Percentiles rank a stretch among this genome's conserved stretches.
phyloP scores from a whole-genome alignment of 92 coral and sea anemone genomes.

The Epizoanthus rinbou region DNA sequence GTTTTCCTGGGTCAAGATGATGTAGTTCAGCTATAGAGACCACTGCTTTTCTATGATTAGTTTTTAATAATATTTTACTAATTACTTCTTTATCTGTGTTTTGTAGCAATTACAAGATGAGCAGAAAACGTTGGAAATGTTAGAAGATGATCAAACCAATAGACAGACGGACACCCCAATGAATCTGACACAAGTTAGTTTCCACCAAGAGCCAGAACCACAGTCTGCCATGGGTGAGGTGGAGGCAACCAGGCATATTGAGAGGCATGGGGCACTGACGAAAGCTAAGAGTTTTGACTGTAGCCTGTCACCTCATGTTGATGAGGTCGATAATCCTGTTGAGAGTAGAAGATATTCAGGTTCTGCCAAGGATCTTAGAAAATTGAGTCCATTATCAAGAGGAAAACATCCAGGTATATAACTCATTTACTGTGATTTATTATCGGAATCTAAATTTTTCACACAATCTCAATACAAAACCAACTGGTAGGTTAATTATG shows the following conservation, averaged over 20 bases:
- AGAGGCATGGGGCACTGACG: not conserved
- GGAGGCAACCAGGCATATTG: not conserved
- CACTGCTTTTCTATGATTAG: too few species aligned
- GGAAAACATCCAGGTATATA: conserved; percentile 18
- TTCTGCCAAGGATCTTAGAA: conserved; percentile 22
- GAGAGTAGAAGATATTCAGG: not conserved
- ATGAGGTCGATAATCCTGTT: not conserved
- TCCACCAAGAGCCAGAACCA: not conserved
- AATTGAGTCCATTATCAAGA: not conserved
- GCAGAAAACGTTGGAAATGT: not conserved
- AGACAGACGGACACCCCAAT: not conserved
- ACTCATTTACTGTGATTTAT: too few species aligned
- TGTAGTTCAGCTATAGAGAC: too few species aligned
- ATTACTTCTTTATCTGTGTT: not conserved
- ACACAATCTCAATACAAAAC: too few species aligned
- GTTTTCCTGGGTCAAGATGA: too few species aligned
- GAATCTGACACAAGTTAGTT: not conserved
- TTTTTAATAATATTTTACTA: too few species aligned
- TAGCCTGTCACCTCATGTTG: not conserved
- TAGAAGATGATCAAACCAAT: conserved; percentile 10
- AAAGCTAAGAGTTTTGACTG: conserved; percentile 36
- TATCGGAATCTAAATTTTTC: too few species aligned
- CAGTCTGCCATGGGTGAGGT: not conserved
- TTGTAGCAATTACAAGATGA: conserved; percentile 29
- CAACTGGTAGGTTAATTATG: too few species aligned